Conservation (phyloP, 2,113 vertebrate species). For the Formicarius rufipectus region DNA sequence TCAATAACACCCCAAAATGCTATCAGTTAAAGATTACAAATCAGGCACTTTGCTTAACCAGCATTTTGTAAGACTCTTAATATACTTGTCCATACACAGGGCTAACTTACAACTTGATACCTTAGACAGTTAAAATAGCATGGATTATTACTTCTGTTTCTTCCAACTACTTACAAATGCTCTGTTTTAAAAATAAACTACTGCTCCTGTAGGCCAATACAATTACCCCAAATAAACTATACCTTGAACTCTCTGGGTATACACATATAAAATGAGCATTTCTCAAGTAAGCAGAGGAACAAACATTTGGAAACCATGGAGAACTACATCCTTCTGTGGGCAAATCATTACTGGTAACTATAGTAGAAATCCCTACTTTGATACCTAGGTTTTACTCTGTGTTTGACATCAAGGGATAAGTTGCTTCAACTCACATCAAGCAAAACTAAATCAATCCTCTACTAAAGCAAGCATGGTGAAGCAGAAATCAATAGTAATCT, state of each 20-base stretch:
- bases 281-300: not conserved
- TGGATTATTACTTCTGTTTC: not conserved
- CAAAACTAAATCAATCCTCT: not conserved
- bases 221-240: not conserved
- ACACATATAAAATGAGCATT: not conserved
- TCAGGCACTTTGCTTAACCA: not conserved
- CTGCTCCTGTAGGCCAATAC: not conserved
- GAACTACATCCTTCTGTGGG: not conserved
- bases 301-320: not conserved
- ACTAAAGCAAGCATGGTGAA: not conserved
- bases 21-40: not conserved
- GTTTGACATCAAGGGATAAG: not conserved
- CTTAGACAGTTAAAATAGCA: not conserved
- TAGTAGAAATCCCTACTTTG: not conserved
- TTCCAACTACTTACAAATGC: not conserved
- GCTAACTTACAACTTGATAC: not conserved
- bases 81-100: rapidly evolving
- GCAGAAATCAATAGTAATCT: not conserved
- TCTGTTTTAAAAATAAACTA: not conserved
- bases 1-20: not conserved
- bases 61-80: not conserved
- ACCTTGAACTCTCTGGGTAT: not conserved
- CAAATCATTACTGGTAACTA: not conserved
- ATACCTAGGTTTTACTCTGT: not conserved
- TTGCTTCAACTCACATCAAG: not conserved